Evolutionary conservation across 2,113 vertebrate species (phyloP), one percentile per base, ranked within the genome.

Genomic region (Arenaria interpres): DNA sequence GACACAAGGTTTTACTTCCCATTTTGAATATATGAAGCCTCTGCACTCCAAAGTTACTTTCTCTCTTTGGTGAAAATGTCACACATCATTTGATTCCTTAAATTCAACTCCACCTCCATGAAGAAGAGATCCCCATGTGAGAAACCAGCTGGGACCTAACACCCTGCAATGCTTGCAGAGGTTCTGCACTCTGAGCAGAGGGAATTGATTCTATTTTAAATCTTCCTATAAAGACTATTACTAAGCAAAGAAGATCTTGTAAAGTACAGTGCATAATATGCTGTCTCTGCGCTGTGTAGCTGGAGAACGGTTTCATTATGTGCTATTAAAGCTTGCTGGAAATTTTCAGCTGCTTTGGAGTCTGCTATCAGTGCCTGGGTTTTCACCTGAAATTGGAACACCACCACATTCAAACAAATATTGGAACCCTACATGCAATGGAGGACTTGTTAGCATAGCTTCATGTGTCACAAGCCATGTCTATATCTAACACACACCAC

Each of bases 201-300:
- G 50, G 83, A 97, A 96, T 21, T 85, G 81, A 90, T 63, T 82
- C 78, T 84, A 30, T 93, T 93, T 96, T 78, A 82, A 82, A 68
- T 79, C 53, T 89, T 91, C 9, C 59, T 73, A 10, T 33, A 69
- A n/a, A 33, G 20, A 11, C 12, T 69, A 33, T 53, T 60, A 45
- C 9, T 27, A 80, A 83, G 22, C 12, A 82, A 75, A 91, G 33
- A 56, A 64, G 19, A 48, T 60, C 41, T 82, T 76, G 50, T 82
- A 69, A 85, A 85, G 14, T 25, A 35, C 2, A 5, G 14, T 30
- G n/a, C 81, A 43, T 20, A 81, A 12, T 63, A 15, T 17, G 5
- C 32, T 83, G 35, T n/a, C 21, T 71, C 17, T 85, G 20, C 7
- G 10, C 28, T 71, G 17, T 28, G 22, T 16, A 66, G 28, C 46